These are phyloP conservation scores for Cyclophora albipunctata DNA, from an alignment of 2,888 invertebrate species.

Conservation along the genomic window DNA sequence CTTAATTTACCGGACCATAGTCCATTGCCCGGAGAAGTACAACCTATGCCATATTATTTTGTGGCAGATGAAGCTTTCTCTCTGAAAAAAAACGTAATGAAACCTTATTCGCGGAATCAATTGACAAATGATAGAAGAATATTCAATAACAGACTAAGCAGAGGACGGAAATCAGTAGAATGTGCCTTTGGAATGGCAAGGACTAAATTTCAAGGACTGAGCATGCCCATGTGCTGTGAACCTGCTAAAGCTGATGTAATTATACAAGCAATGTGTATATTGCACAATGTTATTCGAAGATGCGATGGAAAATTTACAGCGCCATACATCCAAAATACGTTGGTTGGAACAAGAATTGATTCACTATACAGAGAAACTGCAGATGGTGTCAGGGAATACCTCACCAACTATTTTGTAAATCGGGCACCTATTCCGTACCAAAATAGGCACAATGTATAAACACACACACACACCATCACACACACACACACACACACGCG, in stretches of 20 bases:
- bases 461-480: no score
- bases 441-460: neutral
- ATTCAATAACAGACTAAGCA: slow-evolving; percentile 9
- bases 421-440: slow-evolving; percentile 2
- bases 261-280: neutral
- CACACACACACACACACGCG: no score
- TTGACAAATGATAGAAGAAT: slow-evolving; percentile 4
- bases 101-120: slow-evolving; percentile 4
- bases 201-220: slow-evolving; percentile 1
- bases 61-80: slow-evolving; percentile 13
- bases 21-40: slow-evolving; percentile 8
- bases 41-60: slow-evolving; percentile 15
- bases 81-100: slow-evolving; percentile 11
- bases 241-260: neutral
- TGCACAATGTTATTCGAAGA: slow-evolving; percentile 3
- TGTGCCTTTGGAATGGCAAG: slow-evolving; percentile 4
- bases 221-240: neutral
- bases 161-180: slow-evolving; percentile 8
- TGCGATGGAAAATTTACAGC: neutral
- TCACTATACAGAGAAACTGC: no score
- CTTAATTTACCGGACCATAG: slow-evolving; percentile 7
- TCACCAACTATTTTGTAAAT: neutral
- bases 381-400: neutral
- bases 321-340: neutral
- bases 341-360: no score